phyloP scores from a whole-genome alignment of 2,113 vertebrate species.

The Oriolus oriolus region DNA sequence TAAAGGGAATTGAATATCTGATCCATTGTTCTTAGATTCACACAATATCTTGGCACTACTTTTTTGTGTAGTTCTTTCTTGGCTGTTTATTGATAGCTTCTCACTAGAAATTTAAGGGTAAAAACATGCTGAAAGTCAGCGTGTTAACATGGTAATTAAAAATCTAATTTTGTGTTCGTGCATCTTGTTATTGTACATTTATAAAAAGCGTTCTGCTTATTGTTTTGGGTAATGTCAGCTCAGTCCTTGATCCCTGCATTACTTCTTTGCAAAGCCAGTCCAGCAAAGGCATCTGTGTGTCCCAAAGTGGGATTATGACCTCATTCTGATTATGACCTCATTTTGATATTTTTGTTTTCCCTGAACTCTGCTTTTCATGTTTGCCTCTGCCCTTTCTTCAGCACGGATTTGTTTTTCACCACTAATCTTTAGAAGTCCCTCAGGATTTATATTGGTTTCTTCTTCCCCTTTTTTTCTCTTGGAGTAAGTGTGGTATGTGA shows the following conservation, averaged over 20 bases:
- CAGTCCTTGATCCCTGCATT: background rate
- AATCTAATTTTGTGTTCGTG: background rate
- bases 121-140: background rate
- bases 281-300: background rate
- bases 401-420: background rate
- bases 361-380: background rate
- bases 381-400: constrained; percentile 11
- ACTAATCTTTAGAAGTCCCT: background rate
- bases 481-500: background rate
- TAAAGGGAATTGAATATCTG: background rate
- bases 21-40: background rate
- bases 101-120: background rate
- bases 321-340: constrained; percentile 15
- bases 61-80: background rate
- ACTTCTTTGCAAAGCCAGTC: background rate
- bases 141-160: background rate
- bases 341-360: constrained; percentile 28
- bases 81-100: background rate
- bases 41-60: background rate
- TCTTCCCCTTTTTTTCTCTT: background rate
- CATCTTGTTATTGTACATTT: background rate
- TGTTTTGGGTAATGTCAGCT: background rate
- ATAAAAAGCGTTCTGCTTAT: background rate
- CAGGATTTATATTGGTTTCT: background rate
- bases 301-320: constrained; percentile 31